Percentiles rank a stretch among this genome's conserved stretches.
Evolutionary conservation across 2,888 invertebrate species (phyloP).

Genomic region (Microctonus hyperodae): DNA sequence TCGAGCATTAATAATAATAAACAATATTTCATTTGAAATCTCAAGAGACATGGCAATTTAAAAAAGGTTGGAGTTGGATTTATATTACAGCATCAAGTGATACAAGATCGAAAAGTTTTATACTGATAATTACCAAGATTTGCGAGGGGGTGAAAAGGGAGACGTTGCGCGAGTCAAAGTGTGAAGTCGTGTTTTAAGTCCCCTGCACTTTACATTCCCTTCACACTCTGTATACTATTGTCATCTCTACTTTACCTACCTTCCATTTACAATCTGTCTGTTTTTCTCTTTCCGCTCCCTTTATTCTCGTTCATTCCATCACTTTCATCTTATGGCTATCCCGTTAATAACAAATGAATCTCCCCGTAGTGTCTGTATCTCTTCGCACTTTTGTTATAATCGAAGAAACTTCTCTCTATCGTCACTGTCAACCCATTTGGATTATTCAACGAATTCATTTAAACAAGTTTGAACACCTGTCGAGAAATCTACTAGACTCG

Average conservation of each 20-base stretch:
- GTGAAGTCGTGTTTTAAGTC: constrained; percentile 63
- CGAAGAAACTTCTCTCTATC: constrained; percentile 55
- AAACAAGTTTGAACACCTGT: constrained; percentile 58
- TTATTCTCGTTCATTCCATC: constrained; percentile 14
- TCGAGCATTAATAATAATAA: no score
- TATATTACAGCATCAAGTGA: constrained; percentile 45
- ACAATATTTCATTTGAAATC: constrained; percentile 16
- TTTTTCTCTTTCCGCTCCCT: constrained; percentile 16
- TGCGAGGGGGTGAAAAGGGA: constrained; percentile 36
- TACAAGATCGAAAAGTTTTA: constrained; percentile 49
- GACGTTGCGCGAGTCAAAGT: constrained; percentile 56
- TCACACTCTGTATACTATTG: background rate
- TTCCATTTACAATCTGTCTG: background rate
- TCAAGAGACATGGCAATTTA: constrained; percentile 7
- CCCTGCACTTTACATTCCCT: constrained; percentile 55
- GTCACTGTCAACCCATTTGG: constrained; percentile 56
- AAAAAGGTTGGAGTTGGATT: constrained; percentile 17
- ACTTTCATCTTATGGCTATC: constrained; percentile 33
- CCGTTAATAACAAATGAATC: constrained; percentile 62
- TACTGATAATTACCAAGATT: constrained; percentile 62
- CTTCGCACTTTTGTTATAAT: constrained; percentile 60
- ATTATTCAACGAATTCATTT: constrained; percentile 60
- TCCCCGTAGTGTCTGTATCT: constrained; percentile 45
- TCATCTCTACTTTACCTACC: background rate
- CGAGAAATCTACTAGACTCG: constrained; percentile 33